Evolutionary conservation across 2,797 vertebrate species (phyloP).

Genomic region (Sebastes ruberrimus): DNA sequence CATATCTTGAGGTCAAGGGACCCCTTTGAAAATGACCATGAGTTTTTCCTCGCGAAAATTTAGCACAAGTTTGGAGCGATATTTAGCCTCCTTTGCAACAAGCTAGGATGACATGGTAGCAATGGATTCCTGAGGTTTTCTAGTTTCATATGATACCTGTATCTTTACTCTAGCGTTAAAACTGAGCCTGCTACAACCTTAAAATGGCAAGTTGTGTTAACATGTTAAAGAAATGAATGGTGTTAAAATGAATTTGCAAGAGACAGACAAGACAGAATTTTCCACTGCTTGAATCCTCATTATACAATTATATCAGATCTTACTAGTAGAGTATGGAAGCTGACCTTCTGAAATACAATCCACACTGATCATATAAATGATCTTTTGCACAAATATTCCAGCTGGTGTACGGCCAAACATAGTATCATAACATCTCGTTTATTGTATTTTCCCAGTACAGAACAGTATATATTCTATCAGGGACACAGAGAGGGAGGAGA

Average conservation of each 20-base stretch:
- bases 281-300: not conserved
- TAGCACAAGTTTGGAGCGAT: no score
- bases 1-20: no score
- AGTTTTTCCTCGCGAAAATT: no score
- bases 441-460: not conserved
- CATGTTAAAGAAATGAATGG: no score
- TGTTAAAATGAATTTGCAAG: not conserved
- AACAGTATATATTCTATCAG: not conserved
- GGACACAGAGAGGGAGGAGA: not conserved
- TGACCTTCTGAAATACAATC: not conserved
- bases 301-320: not conserved
- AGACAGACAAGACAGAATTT: not conserved
- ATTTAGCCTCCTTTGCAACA: no score
- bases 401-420: not conserved
- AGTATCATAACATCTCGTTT: not conserved
- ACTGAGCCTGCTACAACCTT: no score
- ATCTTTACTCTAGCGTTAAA: no score
- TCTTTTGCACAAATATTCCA: not conserved
- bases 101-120: accelerated
- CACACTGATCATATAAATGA: not conserved
- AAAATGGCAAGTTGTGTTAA: no score
- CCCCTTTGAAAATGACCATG: no score
- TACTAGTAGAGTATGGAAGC: not conserved
- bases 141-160: no score
- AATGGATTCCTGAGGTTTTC: no score